Percentiles rank a stretch among this genome's conserved stretches.
Conservation (phyloP, 30 jellyfish, hydroid and myxozoan species). For the Turritopsis rubra region DNA sequence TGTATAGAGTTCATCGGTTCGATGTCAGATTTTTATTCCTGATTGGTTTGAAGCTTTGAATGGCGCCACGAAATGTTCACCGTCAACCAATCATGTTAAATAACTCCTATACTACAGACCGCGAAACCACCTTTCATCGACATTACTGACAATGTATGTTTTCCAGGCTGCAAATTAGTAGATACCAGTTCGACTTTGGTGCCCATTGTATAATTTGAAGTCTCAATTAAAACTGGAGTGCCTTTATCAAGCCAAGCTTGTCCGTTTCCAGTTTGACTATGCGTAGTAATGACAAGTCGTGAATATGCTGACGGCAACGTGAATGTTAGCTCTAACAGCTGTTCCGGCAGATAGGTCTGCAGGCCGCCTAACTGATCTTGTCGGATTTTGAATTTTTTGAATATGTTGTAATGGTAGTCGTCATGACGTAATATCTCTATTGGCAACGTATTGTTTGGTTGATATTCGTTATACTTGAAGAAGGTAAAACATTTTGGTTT, state of each 20-base stretch:
- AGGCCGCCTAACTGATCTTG: conserved; percentile 86
- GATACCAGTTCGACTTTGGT: conserved; percentile 67
- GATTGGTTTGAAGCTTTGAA: no score
- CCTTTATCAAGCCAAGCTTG: conserved; percentile 91
- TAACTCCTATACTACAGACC: conserved; percentile 87
- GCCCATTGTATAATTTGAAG: conserved; percentile 92
- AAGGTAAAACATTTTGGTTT: conserved; percentile 83
- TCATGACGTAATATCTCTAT: conserved; percentile 67
- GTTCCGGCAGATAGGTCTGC: conserved; percentile 89
- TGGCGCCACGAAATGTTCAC: no score
- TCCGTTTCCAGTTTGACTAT: conserved; percentile 76
- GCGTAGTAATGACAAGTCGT: conserved; percentile 77
- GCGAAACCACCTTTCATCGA: conserved; percentile 82
- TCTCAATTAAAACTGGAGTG: conserved; percentile 69
- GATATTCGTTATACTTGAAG: conserved; percentile 48
- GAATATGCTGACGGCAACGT: conserved; percentile 56
- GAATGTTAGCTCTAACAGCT: conserved; percentile 60
- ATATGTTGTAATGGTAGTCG: conserved; percentile 60
- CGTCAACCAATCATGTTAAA: background rate
- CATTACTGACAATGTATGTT: conserved; percentile 55
- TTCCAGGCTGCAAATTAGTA: conserved; percentile 83
- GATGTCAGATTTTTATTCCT: no score
- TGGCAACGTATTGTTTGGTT: conserved; percentile 81
- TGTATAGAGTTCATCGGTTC: no score
- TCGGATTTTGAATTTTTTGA: conserved; percentile 75